phyloP scores from a whole-genome alignment of 2,888 invertebrate species.

The Ommatoiulus sabulosus region DNA sequence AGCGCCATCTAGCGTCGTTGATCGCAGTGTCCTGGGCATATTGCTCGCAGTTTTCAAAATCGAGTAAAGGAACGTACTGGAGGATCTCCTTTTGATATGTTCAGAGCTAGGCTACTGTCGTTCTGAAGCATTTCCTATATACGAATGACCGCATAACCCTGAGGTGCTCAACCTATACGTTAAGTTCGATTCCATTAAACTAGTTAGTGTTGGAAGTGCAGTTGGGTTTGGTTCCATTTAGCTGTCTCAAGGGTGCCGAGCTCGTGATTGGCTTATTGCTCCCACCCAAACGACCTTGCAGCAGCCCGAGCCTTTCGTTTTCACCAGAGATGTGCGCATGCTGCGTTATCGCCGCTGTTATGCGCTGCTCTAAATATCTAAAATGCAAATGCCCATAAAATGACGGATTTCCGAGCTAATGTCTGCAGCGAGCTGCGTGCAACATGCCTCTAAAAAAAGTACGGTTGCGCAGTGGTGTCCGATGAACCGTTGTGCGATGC shows the following conservation, averaged over 20 bases:
- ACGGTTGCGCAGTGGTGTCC: neutral
- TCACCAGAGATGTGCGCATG: neutral
- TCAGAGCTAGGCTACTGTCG: no score
- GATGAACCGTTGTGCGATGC: neutral
- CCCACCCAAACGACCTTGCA: neutral
- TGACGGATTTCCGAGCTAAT: constrained; percentile 4
- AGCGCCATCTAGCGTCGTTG: no score
- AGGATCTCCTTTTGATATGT: no score
- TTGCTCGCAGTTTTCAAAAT: no score
- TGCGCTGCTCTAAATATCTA: neutral
- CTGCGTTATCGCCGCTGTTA: neutral
- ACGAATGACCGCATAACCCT: neutral
- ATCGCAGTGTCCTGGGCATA: no score
- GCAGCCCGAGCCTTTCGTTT: neutral
- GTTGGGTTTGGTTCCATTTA: neutral
- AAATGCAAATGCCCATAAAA: constrained; percentile 43
- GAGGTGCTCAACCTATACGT: no score
- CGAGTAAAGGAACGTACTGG: no score
- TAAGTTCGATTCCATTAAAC: neutral
- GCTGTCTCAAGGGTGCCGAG: neutral
- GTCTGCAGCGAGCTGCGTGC: neutral
- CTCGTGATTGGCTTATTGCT: neutral
- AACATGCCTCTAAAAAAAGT: neutral
- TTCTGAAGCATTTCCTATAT: no score
- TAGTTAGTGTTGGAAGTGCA: neutral